phyloP scores from a whole-genome alignment of 2,888 invertebrate genomes.

The Auanema freiburgensis region DNA sequence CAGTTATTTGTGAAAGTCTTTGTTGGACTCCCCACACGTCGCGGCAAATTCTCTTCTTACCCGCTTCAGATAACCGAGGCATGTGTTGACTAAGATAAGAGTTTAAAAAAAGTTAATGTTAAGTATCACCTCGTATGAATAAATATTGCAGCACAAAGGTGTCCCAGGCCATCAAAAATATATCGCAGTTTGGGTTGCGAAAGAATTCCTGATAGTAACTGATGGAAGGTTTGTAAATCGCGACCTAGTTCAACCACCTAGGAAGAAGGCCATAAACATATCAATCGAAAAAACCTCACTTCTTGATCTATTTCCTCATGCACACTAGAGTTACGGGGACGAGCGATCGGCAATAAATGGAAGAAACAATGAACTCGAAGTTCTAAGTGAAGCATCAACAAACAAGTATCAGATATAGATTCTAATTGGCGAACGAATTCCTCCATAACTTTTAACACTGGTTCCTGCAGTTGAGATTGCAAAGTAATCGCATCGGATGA shows the following conservation, averaged over 20 bases:
- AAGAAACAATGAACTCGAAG: conserved; percentile 90
- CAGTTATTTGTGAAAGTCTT: conserved; percentile 81
- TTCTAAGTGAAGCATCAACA: conserved; percentile 88
- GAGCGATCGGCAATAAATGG: conserved; percentile 76
- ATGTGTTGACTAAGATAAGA: conserved; percentile 76
- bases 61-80: conserved; percentile 79
- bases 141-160: conserved; percentile 78
- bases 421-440: conserved; percentile 65
- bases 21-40: conserved; percentile 84
- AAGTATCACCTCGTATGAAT: conserved; percentile 73
- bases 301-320: conserved; percentile 61
- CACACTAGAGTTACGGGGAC: conserved; percentile 58
- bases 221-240: conserved; percentile 76
- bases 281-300: conserved; percentile 21
- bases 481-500: neutral
- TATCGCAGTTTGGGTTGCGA: conserved; percentile 79
- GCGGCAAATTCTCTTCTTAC: conserved; percentile 77
- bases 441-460: conserved; percentile 49
- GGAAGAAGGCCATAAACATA: neutral
- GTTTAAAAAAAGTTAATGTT: too few species aligned
- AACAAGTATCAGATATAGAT: conserved; percentile 85
- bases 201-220: conserved; percentile 75
- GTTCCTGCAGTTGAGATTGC: conserved; percentile 31
- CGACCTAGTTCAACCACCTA: conserved; percentile 79
- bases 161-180: conserved; percentile 73